These are phyloP conservation scores for Hylaeus anthracinus DNA, from an alignment of 1,140 invertebrate genomes.

Conservation along the genomic window DNA sequence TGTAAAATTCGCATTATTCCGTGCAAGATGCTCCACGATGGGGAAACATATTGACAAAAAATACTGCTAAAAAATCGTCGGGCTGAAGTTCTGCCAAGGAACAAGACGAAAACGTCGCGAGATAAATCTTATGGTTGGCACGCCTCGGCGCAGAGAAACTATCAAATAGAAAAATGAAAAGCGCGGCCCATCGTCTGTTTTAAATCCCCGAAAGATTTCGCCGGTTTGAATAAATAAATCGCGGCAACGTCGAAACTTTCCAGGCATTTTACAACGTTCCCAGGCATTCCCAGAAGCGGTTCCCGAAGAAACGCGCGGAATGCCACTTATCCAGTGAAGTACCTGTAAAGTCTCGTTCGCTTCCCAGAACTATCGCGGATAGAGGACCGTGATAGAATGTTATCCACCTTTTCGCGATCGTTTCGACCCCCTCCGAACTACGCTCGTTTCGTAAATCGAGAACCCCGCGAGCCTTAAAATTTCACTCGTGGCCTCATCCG, in stretches of 20 bases:
- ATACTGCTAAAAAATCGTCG: background rate
- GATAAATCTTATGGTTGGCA: constrained; percentile 1
- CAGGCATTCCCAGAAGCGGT: constrained; percentile 53
- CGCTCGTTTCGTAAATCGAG: constrained; percentile 29
- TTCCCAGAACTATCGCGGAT: constrained; percentile 61
- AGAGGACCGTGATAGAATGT: constrained; percentile 61
- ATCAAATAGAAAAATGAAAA: background rate
- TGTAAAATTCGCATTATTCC: background rate
- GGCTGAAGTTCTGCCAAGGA: constrained; percentile 9
- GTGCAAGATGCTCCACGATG: background rate
- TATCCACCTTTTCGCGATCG: constrained; percentile 56
- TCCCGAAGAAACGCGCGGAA: constrained; percentile 64
- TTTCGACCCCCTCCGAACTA: constrained; percentile 31
- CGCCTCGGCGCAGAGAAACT: background rate
- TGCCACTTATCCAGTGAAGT: constrained; percentile 74
- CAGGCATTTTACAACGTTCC: constrained; percentile 67
- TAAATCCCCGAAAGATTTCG: constrained; percentile 44
- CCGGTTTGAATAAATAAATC: constrained; percentile 66
- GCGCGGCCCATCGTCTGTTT: background rate
- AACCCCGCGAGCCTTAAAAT: background rate
- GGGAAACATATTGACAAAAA: background rate
- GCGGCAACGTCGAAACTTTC: constrained; percentile 68
- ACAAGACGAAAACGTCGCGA: background rate
- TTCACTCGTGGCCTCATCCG: background rate
- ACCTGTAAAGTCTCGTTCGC: constrained; percentile 72